Evolutionary conservation across 2,113 vertebrate genomes (phyloP).

Genomic region (Chionodraco myersi): DNA sequence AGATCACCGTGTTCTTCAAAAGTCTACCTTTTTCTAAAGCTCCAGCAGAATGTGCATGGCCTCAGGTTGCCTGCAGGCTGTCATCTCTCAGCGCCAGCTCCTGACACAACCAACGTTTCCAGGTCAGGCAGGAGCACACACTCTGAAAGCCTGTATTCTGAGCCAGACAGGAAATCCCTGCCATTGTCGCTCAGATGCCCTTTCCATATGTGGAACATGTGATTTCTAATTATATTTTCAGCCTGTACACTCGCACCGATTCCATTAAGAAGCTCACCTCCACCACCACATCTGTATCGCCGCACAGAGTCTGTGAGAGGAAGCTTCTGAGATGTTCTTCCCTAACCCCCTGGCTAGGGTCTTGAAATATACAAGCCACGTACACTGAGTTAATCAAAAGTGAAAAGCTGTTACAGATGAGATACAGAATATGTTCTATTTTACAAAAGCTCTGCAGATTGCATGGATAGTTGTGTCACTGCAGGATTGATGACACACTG

Average conservation of each 20-base stretch:
- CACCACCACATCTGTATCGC: slow-evolving; percentile 38
- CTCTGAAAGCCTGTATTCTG: slow-evolving; percentile 23
- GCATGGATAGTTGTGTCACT: neutral
- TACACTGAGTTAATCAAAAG: slow-evolving; percentile 65
- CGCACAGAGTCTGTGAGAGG: slow-evolving; percentile 17
- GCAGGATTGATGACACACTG: slow-evolving; percentile 54
- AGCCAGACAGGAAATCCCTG: slow-evolving; percentile 36
- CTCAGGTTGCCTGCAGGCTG: slow-evolving; percentile 65
- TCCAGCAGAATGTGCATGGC: slow-evolving; percentile 52
- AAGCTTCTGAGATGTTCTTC: slow-evolving; percentile 47
- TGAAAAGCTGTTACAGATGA: slow-evolving; percentile 65
- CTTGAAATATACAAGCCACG: slow-evolving; percentile 64
- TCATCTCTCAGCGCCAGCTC: slow-evolving; percentile 40
- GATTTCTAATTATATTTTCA: slow-evolving; percentile 68
- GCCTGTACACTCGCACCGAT: slow-evolving; percentile 49
- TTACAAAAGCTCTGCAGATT: slow-evolving; percentile 36
- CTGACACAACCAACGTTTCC: slow-evolving; percentile 57
- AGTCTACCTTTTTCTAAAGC: slow-evolving; percentile 24
- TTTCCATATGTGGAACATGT: slow-evolving; percentile 70
- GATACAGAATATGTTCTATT: slow-evolving; percentile 62
- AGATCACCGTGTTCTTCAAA: slow-evolving; percentile 34
- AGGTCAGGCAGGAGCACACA: slow-evolving; percentile 50
- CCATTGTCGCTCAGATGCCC: slow-evolving; percentile 29
- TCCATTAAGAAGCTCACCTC: slow-evolving; percentile 44
- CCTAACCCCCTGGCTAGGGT: slow-evolving; percentile 30